These are phyloP conservation scores for Otis tarda DNA, from an alignment of 2,113 vertebrate species.

Conservation along the genomic window DNA sequence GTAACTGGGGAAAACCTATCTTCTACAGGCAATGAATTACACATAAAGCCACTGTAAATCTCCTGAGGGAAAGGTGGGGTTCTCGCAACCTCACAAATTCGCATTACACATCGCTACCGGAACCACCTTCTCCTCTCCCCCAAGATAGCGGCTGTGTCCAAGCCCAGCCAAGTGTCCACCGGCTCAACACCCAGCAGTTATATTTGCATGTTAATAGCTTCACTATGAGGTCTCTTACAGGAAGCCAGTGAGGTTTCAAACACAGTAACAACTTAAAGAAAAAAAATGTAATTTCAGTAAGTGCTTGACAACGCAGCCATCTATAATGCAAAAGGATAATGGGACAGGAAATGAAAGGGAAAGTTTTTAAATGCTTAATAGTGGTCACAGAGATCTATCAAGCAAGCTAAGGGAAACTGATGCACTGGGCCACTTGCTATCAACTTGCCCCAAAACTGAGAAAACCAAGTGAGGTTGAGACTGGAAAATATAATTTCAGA, in stretches of 20 bases:
- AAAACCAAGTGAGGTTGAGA: background rate
- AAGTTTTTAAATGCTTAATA: background rate
- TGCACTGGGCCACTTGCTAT: background rate
- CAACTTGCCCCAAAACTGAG: background rate
- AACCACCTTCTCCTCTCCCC: background rate
- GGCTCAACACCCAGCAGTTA: background rate
- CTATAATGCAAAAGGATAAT: background rate
- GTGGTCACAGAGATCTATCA: background rate
- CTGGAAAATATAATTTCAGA: background rate
- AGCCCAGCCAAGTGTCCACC: background rate
- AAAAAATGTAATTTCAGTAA: background rate
- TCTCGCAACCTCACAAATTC: background rate
- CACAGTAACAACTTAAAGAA: background rate
- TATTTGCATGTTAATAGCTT: background rate
- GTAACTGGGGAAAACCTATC: background rate
- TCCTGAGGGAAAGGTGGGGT: background rate
- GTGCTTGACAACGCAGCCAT: background rate
- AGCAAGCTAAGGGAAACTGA: background rate
- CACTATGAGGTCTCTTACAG: background rate
- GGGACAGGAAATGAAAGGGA: background rate
- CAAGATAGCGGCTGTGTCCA: background rate
- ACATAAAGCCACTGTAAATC: background rate
- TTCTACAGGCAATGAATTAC: background rate
- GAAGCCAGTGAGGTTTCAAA: background rate
- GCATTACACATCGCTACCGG: fast-evolving